Evolutionary conservation across 2,113 vertebrate species (phyloP), one percentile per base, ranked within the genome.

Genomic region (Aepyceros melampus): DNA sequence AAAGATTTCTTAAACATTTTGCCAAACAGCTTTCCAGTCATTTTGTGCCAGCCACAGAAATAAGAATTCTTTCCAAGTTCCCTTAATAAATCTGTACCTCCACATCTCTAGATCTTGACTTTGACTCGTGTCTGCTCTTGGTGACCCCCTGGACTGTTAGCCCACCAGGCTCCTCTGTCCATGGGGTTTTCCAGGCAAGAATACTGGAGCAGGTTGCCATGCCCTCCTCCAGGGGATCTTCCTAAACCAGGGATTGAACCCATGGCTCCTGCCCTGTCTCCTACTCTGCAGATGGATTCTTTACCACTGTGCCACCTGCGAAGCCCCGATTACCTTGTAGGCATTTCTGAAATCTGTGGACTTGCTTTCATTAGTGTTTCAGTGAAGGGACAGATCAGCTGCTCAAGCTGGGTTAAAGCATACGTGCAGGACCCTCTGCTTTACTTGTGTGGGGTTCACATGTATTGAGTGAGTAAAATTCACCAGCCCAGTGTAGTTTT

Each of bases 21-120:
- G 55, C 60, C 89, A 90, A 91, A 47, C 64, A 81, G 51, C 92
- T 87, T 97, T 94, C 62, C 43, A 45, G 2, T 97, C 78, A 83
- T 90, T 96, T 74, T 90, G 56, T 97, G 56, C 25, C 81, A 53
- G 2, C 64, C 51, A 55, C 40, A 74, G 87, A 93, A 76, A 58
- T 86, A 45, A 62, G 31, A 58, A 11, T 89, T 10, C 92, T 74
- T 3, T 47, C 8, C 36, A 64, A 43, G 19, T 91, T 96, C 13
- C 43, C 60, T 87, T 94, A 56, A 45, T 82, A 89, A 93, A 58
- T n/a, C 17, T 64, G 4, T 45, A 51, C 3, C 3, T 67, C n/a
- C 3, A 11, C 51, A 43, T 47, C 17, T 86, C 64, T 84, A 58
- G n/a, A 19, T 94, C 7, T 84, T 94, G 21, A 15, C 23, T 95